phyloP scores from a whole-genome alignment of 2,797 vertebrate species.

The Leuciscus waleckii region DNA sequence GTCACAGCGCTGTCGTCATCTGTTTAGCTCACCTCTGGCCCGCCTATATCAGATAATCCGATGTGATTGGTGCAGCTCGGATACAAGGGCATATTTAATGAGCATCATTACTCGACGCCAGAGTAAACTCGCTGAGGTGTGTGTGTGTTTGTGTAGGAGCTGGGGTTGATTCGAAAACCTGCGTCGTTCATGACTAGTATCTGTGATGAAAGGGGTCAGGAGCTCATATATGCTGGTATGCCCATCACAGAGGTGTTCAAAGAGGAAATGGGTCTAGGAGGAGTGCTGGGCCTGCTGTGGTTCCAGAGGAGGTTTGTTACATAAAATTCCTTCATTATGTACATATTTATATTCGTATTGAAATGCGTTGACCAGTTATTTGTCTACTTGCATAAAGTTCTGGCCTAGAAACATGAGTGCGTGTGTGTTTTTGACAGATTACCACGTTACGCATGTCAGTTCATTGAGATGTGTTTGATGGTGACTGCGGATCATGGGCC shows the following conservation, averaged over 20 bases:
- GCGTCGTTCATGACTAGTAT: conserved; percentile 99
- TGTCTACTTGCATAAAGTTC: neutral
- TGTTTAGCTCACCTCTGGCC: too few relatives aligned
- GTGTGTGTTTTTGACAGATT: conserved; percentile 76
- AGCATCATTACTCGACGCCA: too few relatives aligned
- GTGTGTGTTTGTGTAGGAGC: conserved; percentile 73
- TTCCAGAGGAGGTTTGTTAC: conserved; percentile 90
- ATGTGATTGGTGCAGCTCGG: too few relatives aligned
- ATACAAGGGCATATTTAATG: too few relatives aligned
- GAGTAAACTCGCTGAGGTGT: too few relatives aligned
- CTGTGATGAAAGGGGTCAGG: conserved; percentile 96
- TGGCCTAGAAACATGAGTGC: neutral
- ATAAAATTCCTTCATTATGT: neutral
- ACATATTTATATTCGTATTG: neutral
- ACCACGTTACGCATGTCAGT: conserved; percentile 94
- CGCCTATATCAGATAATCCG: too few relatives aligned
- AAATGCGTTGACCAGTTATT: neutral
- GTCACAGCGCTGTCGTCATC: too few relatives aligned
- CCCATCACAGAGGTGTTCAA: conserved; percentile 99
- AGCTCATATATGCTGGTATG: conserved; percentile 98
- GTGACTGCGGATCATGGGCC: conserved; percentile 97
- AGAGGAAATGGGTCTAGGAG: conserved; percentile 94
- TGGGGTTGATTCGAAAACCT: conserved; percentile 96
- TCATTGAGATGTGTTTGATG: conserved; percentile 99
- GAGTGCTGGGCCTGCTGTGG: conserved; percentile 95